Conservation (phyloP, 2,113 vertebrate genomes). For the Apodemus speciosus region DNA sequence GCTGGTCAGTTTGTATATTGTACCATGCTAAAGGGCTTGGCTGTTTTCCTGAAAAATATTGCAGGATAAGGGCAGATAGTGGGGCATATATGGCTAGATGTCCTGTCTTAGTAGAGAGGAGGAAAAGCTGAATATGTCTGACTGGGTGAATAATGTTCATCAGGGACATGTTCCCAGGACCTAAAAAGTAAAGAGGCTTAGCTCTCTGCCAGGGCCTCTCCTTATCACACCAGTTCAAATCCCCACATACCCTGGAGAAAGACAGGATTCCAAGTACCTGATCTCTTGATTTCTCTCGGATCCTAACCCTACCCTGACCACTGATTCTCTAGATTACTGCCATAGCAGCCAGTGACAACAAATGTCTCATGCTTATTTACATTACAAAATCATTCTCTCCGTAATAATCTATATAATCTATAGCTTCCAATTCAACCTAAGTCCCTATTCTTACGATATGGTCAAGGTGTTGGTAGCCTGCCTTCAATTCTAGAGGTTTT, state of each 20-base stretch:
- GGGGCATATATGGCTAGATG: neutral
- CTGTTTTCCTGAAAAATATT: conserved; percentile 14
- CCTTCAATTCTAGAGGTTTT: neutral
- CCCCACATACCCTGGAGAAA: neutral
- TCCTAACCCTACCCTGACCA: neutral
- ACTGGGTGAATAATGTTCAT: neutral
- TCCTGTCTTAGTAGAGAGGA: neutral
- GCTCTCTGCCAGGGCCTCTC: neutral
- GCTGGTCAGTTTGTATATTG: neutral
- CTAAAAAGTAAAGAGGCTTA: neutral
- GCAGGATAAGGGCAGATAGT: neutral
- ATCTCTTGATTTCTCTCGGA: neutral
- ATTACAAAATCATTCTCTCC: neutral
- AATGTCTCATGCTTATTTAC: neutral
- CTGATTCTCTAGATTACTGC: neutral
- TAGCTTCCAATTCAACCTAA: neutral
- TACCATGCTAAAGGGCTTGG: conserved; percentile 15
- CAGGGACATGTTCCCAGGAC: neutral
- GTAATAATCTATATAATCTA: no score
- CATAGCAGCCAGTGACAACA: neutral
- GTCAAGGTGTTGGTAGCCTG: neutral
- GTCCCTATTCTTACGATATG: neutral
- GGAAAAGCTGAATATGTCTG: neutral
- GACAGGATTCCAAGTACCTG: neutral
- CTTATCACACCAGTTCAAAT: neutral